These are phyloP conservation scores for Scopus umbretta DNA, from an alignment of 2,113 vertebrate genomes.

Conservation along the genomic window DNA sequence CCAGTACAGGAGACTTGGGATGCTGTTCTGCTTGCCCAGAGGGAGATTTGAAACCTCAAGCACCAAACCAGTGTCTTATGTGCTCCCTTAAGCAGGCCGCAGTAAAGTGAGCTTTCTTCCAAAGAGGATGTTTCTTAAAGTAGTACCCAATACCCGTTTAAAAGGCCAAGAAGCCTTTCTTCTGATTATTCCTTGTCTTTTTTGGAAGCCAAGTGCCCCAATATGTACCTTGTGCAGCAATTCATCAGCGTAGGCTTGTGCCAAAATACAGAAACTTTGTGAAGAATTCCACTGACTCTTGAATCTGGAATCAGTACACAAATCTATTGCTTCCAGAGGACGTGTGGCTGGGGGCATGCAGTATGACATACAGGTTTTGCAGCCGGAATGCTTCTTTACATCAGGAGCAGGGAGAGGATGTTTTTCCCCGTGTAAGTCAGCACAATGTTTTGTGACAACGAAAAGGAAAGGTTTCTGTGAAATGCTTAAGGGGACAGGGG, in stretches of 20 bases:
- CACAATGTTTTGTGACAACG: background rate
- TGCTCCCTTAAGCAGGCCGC: background rate
- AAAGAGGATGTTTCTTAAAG: background rate
- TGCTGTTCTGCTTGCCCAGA: background rate
- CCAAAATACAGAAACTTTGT: background rate
- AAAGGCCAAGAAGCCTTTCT: background rate
- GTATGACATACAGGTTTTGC: accelerated
- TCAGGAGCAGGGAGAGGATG: background rate
- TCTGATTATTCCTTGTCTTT: background rate
- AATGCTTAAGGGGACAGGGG: background rate
- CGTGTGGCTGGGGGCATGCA: accelerated
- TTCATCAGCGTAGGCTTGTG: background rate
- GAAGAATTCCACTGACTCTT: background rate
- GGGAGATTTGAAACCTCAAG: background rate
- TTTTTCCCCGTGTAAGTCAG: background rate
- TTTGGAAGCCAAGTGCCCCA: background rate
- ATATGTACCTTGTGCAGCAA: background rate
- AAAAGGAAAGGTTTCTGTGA: background rate
- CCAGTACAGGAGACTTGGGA: background rate
- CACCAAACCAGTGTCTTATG: background rate
- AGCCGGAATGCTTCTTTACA: background rate
- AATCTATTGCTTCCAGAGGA: background rate
- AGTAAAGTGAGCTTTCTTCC: background rate
- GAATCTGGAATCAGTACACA: background rate
- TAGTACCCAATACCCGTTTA: background rate